Conservation (phyloP, 1,140 invertebrate genomes). For the Leptinotarsa lineolata region DNA sequence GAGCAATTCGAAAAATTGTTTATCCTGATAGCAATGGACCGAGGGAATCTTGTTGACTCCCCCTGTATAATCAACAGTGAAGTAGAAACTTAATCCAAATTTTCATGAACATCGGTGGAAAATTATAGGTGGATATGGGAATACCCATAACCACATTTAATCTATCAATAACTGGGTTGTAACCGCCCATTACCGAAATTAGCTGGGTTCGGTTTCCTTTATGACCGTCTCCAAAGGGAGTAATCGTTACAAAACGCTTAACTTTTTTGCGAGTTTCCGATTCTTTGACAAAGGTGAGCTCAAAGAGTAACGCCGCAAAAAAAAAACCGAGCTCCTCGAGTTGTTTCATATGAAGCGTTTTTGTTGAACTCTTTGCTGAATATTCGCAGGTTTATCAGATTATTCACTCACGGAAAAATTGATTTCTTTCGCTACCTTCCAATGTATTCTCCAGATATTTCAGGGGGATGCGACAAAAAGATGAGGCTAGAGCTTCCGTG, state of each 20-base stretch:
- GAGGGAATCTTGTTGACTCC: too few species aligned
- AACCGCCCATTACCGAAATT: not conserved
- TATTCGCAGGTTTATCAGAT: not conserved
- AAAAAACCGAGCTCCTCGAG: not conserved
- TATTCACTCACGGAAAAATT: not conserved
- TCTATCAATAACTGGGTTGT: too few species aligned
- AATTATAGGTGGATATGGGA: too few species aligned
- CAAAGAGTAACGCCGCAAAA: conserved; percentile 1
- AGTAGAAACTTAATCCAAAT: too few species aligned
- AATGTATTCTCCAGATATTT: not conserved
- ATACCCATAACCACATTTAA: too few species aligned
- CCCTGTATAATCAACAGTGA: too few species aligned
- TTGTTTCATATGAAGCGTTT: conserved; percentile 6
- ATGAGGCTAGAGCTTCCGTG: not conserved
- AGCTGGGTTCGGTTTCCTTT: not conserved
- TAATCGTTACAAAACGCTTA: not conserved
- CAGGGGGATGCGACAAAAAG: not conserved
- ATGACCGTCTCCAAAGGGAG: not conserved
- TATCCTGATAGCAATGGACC: too few species aligned
- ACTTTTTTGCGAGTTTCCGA: not conserved
- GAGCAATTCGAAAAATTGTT: too few species aligned
- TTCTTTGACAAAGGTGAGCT: not conserved
- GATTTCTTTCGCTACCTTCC: not conserved
- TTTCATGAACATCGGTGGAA: too few species aligned
- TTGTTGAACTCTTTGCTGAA: not conserved